Evolutionary conservation across 2,797 vertebrate species (phyloP).

Genomic region (Numenius phaeopus): DNA sequence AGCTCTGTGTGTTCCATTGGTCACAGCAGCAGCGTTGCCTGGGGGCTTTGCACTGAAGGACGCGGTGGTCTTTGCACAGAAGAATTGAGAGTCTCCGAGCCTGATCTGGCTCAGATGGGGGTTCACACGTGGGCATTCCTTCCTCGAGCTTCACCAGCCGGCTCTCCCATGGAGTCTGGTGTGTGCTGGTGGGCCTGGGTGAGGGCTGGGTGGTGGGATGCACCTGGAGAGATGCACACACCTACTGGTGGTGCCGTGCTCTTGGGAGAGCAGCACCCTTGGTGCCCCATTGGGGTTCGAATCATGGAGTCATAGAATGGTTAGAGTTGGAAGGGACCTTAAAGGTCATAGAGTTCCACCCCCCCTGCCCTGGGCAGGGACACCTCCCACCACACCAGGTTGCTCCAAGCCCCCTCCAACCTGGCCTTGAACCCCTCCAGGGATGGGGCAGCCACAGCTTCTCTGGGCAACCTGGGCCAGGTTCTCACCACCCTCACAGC

Average conservation of each 20-base stretch:
- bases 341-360: too few species aligned
- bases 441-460: too few species aligned
- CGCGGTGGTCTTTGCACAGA: fast-evolving
- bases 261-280: neutral
- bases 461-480: too few species aligned
- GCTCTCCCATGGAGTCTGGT: neutral
- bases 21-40: neutral
- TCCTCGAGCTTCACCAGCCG: neutral
- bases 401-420: too few species aligned
- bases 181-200: neutral
- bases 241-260: too few species aligned
- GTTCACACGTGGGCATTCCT: fast-evolving
- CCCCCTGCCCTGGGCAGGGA: too few species aligned
- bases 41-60: neutral
- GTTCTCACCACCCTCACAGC: too few species aligned
- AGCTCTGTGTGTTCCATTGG: neutral
- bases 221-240: neutral
- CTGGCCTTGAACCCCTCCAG: too few species aligned
- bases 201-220: neutral
- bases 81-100: fast-evolving
- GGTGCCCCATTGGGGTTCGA: neutral
- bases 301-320: neutral
- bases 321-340: too few species aligned
- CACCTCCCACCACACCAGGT: too few species aligned
- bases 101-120: neutral